These are phyloP conservation scores for Ambastaia sidthimunki DNA, from an alignment of 2,797 vertebrate species.

Conservation along the genomic window DNA sequence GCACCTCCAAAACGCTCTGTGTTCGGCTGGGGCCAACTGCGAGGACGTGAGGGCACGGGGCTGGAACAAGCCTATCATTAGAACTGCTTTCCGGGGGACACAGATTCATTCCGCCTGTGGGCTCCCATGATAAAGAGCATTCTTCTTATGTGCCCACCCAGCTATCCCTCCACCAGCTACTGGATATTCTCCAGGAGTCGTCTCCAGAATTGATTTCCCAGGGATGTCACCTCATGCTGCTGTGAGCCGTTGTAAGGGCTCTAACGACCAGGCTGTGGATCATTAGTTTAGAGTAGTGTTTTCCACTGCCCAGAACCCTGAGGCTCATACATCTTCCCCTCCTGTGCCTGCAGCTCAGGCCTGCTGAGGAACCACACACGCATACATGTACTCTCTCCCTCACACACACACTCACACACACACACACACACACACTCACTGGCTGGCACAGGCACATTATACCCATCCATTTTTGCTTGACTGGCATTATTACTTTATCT, in stretches of 20 bases:
- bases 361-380: constrained; percentile 30
- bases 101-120: constrained; percentile 69
- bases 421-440: constrained; percentile 58
- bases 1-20: constrained; percentile 58
- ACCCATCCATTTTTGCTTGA: constrained; percentile 75
- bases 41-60: constrained; percentile 63
- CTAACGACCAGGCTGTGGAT: constrained; percentile 80
- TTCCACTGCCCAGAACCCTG: constrained; percentile 76
- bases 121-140: constrained; percentile 71
- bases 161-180: constrained; percentile 46
- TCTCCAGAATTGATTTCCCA: constrained; percentile 81
- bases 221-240: constrained; percentile 73
- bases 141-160: constrained; percentile 60
- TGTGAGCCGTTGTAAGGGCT: constrained; percentile 77
- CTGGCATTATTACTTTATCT: constrained; percentile 56
- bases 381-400: too few species aligned
- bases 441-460: constrained; percentile 61
- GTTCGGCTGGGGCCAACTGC: constrained; percentile 70
- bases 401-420: constrained; percentile 59
- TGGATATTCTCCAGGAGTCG: constrained; percentile 67
- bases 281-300: constrained; percentile 83
- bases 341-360: constrained; percentile 43
- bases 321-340: constrained; percentile 72
- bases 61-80: constrained; percentile 71
- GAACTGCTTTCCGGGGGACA: constrained; percentile 64